Percentiles rank a stretch among this genome's conserved stretches.
Evolutionary conservation across 2,888 invertebrate species (phyloP).

Genomic region (Agrochola macilenta): DNA sequence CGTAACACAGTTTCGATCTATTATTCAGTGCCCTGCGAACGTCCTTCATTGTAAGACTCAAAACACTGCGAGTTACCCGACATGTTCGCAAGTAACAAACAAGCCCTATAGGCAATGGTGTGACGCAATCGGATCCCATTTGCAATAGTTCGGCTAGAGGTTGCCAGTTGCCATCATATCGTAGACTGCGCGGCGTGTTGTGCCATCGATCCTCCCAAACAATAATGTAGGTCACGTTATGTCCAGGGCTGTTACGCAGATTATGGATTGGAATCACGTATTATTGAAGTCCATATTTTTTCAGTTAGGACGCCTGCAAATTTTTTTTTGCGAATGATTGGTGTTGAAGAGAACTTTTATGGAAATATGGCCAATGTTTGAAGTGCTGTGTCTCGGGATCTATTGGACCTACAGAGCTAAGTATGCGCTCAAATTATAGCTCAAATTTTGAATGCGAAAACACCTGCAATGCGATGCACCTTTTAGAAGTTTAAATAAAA

Average conservation of each 20-base stretch:
- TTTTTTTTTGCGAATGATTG: background rate
- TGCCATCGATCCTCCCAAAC: constrained; percentile 58
- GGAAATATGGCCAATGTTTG: too few relatives aligned
- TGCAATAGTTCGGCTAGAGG: constrained; percentile 29
- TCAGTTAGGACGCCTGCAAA: background rate
- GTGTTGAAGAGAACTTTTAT: too few relatives aligned
- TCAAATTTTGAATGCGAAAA: too few relatives aligned
- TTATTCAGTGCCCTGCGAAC: constrained; percentile 16
- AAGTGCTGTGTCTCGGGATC: too few relatives aligned
- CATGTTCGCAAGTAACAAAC: constrained; percentile 19
- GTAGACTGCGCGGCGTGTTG: constrained; percentile 59
- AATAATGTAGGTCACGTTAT: constrained; percentile 53
- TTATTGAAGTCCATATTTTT: background rate
- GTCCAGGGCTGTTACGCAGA: constrained; percentile 28
- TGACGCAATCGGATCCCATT: constrained; percentile 45
- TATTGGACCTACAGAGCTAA: too few relatives aligned
- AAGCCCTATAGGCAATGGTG: constrained; percentile 4
- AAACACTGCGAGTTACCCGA: constrained; percentile 3
- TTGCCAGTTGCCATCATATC: constrained; percentile 40
- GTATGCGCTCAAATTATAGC: too few relatives aligned
- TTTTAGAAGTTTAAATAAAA: too few relatives aligned
- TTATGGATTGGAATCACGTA: background rate
- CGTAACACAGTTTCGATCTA: constrained; percentile 10
- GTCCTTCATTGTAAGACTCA: background rate
- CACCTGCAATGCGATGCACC: too few relatives aligned